Base-by-base conservation (phyloP, 1,140 invertebrate species). In the Popillia japonica region DNA sequence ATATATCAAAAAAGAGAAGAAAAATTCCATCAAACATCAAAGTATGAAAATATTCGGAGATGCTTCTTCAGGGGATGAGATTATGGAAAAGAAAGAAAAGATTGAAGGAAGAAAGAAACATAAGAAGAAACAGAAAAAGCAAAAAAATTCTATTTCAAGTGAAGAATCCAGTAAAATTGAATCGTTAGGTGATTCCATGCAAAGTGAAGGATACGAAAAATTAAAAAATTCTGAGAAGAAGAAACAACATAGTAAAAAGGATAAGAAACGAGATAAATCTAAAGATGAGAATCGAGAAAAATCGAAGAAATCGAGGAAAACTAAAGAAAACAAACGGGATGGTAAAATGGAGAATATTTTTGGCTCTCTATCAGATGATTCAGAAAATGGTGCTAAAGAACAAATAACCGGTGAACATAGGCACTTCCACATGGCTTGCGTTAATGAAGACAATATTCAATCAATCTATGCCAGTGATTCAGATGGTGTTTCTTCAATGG, bases 341-440 rank as follows among this genome's bases (percentile, higher is more conserved):
- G 93, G 93, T 59, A 92, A 94, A 84, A 94, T 96, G 93, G 93
- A 96, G 86, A 94, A 95, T 82, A 96, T 96, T 77, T 96, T 96
- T 86, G 95, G 94, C 3, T 93, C 94, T 0, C 88, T 96, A 40
- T 95, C 95, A 0, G 95, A 96, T 83, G 93, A 96, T 78, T 87
- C 86, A 0, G 85, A 84, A 77, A 78, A 82, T 73, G 81, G 81
- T 40, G 42, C 34, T 44, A 82, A 81, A 80, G 83, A 82, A 10
- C 73, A 80, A 80, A 80, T 34, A 11, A 61, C n/a, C 17, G 64
- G 14, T 40, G 78, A 79, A n/a, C 72, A 75, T 42, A 78, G 73
- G 20, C 72, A 61, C 9, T 61, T 75, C 34, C 23, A 78, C 40
- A 40, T 44, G 23, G 23, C 72, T 10, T 79, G 78, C 44, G 68